Conservation (phyloP, 2,888 invertebrate genomes). For the Steinernema scapterisci region DNA sequence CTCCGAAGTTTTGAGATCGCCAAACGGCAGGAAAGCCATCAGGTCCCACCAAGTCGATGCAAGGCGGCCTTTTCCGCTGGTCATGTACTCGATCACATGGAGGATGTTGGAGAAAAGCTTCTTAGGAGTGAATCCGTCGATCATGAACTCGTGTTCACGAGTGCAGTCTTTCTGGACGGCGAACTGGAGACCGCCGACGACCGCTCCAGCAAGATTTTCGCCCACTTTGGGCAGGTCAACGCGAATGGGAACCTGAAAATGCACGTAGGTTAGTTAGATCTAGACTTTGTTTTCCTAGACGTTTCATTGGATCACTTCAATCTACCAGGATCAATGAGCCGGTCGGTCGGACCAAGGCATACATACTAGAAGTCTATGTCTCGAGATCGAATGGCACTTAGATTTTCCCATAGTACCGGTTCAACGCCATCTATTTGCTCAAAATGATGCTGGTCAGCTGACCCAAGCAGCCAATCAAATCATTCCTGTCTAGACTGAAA, state of each 20-base stretch:
- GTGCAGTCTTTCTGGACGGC: constrained; percentile 25
- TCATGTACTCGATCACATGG: constrained; percentile 17
- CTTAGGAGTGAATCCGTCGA: constrained; percentile 26
- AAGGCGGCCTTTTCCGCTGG: constrained; percentile 25
- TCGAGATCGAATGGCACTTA: no score
- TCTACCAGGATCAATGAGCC: no score
- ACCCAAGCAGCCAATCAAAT: no score
- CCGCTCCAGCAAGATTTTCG: constrained; percentile 8
- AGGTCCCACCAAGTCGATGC: constrained; percentile 21
- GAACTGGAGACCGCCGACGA: constrained; percentile 12
- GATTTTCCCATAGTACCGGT: no score
- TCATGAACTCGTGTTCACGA: constrained; percentile 24
- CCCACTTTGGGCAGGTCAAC: constrained; percentile 16
- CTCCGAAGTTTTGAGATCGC: background rate
- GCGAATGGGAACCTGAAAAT: background rate
- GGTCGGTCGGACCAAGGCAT: no score
- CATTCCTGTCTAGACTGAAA: no score
- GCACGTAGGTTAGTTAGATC: background rate
- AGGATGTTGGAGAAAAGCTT: constrained; percentile 21
- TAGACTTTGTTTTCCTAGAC: no score
- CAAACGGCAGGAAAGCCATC: constrained; percentile 13
- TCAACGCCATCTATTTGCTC: no score
- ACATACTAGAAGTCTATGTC: no score
- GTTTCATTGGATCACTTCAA: no score
- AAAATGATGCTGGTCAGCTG: no score